These are phyloP conservation scores for Thaumetopoea pityocampa DNA, from an alignment of 1,140 invertebrate genomes.

Conservation along the genomic window DNA sequence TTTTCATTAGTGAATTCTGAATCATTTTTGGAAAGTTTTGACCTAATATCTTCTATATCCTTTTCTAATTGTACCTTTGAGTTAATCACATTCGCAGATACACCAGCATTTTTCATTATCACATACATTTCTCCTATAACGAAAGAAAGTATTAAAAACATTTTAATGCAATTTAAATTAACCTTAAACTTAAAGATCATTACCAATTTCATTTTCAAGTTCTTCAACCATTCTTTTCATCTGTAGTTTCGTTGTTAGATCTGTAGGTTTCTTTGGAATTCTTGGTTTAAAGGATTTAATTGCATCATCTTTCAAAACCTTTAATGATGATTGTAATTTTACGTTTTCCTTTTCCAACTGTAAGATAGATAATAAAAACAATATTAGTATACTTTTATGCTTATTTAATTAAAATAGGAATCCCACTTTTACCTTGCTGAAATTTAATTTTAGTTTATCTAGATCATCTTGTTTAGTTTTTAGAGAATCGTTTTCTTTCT, in stretches of 20 bases:
- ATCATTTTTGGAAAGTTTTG: conserved; percentile 67
- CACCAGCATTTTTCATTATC: conserved; percentile 78
- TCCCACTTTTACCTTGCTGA: conserved; percentile 63
- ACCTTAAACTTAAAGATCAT: background rate
- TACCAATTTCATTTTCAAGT: conserved; percentile 87
- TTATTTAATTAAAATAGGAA: conserved; percentile 2
- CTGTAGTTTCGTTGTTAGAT: conserved; percentile 82
- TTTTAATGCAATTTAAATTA: background rate
- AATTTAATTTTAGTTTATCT: conserved; percentile 69
- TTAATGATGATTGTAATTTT: conserved; percentile 77
- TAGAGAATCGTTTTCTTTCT: conserved; percentile 76
- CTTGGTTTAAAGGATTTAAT: conserved; percentile 79
- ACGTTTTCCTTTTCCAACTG: conserved; percentile 78
- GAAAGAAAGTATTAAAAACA: conserved; percentile 1
- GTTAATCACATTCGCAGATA: conserved; percentile 72
- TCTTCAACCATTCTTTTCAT: conserved; percentile 87
- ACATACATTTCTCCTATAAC: conserved; percentile 80
- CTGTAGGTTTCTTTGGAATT: conserved; percentile 81
- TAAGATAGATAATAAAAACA: conserved; percentile 12
- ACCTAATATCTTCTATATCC: conserved; percentile 70
- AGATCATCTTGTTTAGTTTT: conserved; percentile 76
- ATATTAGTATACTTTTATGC: background rate
- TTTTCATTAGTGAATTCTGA: conserved; percentile 74
- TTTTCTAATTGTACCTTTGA: conserved; percentile 60
- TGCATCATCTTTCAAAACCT: conserved; percentile 79